Evolutionary conservation across 2,888 invertebrate species (phyloP), one percentile per base, ranked within the genome.

Genomic region (Epistrophella euchroma): DNA sequence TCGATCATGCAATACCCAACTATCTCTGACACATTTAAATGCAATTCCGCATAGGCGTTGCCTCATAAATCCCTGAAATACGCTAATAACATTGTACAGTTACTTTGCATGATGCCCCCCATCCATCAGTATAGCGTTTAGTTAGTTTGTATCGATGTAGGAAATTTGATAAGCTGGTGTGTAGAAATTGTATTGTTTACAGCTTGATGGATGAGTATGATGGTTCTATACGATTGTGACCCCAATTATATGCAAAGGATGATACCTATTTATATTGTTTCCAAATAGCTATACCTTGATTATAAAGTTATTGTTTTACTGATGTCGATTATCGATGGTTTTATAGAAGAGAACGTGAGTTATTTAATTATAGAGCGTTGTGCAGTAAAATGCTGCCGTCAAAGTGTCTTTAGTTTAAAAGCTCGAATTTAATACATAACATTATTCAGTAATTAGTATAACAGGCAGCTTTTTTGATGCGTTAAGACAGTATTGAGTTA

Each of bases 21-120:
- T 52, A 68, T 70, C 28, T 70, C 76, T 66, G 71, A 72, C 81
- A 76, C 64, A 76, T 66, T 82, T 77, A 72, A 76, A 66, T 72
- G 71, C 62, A 71, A 50, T 76, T 76, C 81, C 81, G 77, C 71
- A 82, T 71, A 64, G 76, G 81, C 71, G 76, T 76, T 76, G 56
- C 64, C 68, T 3, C 60, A 68, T 80, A 75, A 75, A 81, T 81
- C 70, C 56, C 64, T 64, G 45, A 56, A 56, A 64, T 25, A 19
- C 0, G 70, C 55, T 75, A 62, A 32, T 62, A 81, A 70, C 74
- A 68, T 52, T 58, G 56, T 56, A n/a, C 25, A 52, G 60, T 73
- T 22, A 68, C 50, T 60, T 62, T 55, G 68, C 52, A 60, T 52
- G 35, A 50, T 22, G 52, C 58, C 50, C 58, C 50, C 10, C 52